Base-by-base conservation (phyloP, 2,797 vertebrate species). In the Percopsis omiscomaycus region DNA sequence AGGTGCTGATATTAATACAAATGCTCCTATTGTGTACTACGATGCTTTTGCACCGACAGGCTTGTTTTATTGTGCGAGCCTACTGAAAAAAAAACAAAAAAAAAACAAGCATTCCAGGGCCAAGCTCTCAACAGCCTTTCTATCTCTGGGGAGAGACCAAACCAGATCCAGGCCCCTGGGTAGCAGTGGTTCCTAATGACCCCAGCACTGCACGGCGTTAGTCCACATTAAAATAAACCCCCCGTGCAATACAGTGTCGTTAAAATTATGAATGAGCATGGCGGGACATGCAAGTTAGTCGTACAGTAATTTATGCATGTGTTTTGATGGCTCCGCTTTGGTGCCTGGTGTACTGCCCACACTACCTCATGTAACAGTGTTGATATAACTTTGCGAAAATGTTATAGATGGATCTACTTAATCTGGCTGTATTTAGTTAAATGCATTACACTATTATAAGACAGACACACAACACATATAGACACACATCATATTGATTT, bases 381-480 rank as follows among this genome's bases (percentile, higher is more conserved):
- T 83, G 78, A 89, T 82, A 86, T 64, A 42, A 52, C 66, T 81
- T 69, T 77, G 77, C 55, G 59, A 75, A 80, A 79, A 64, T 69
- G 67, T 86, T 84, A 84, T 82, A 76, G 72, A 50, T 5, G 12
- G 69, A 75, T 56, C 90, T 85, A 88, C 84, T 89, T 77, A 86
- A 63, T 64, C 72, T 82, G 49, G 57, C 77, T 66, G 71, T 59
- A 68, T 79, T 77, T 30, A 64, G 68, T 75, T 83, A 62, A 73
- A 65, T 50, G 62, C 66, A 75, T 78, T 69, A 67, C 60, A 60
- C 61, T 73, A 58, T 61, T 67, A 62, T 71, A 68, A 73, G 79
- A 81, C 66, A 71, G 70, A 77, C 63, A 70, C 59, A 49, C 0
- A 12, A 4, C 78, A 66, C 54, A 66, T 30, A 63, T 32, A 27